A percentile compares a stretch with the other conserved stretches of the same genome.
phyloP scores from a whole-genome alignment of 2,797 vertebrate genomes.

The Labeo calbasu region DNA sequence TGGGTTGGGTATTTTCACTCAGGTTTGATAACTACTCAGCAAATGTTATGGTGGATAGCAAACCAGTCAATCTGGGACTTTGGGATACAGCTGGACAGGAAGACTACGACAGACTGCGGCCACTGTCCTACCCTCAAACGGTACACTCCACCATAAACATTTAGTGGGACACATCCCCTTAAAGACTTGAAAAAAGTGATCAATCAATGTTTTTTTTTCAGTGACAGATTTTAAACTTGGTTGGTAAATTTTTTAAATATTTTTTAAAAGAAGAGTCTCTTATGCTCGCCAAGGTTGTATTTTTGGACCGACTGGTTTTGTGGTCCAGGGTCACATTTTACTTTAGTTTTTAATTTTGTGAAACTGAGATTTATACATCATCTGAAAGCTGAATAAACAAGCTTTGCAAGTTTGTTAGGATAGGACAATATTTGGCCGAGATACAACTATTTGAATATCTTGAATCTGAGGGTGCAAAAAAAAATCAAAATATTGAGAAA shows the following conservation, averaged over 20 bases:
- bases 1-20: constrained; percentile 25
- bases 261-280: not conserved
- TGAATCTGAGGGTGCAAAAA: too few species aligned
- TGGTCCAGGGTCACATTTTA: too few species aligned
- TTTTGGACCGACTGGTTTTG: not conserved
- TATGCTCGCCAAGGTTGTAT: not conserved
- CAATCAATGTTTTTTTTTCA: not conserved
- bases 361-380: too few species aligned
- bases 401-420: too few species aligned
- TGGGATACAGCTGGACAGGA: constrained; percentile 92
- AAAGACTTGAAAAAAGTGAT: not conserved
- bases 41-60: constrained; percentile 92
- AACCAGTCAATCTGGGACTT: constrained; percentile 88
- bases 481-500: too few species aligned
- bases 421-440: too few species aligned
- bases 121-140: constrained; percentile 88
- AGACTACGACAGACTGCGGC: constrained; percentile 87
- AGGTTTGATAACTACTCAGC: constrained; percentile 92
- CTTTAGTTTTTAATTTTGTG: too few species aligned
- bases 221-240: not conserved
- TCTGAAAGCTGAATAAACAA: too few species aligned
- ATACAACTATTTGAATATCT: too few species aligned
- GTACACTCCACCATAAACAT: constrained; percentile 63
- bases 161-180: not conserved
- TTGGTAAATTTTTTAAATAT: not conserved